Evolutionary conservation across 2,797 vertebrate genomes (phyloP).

Genomic region (Potorous gilbertii): DNA sequence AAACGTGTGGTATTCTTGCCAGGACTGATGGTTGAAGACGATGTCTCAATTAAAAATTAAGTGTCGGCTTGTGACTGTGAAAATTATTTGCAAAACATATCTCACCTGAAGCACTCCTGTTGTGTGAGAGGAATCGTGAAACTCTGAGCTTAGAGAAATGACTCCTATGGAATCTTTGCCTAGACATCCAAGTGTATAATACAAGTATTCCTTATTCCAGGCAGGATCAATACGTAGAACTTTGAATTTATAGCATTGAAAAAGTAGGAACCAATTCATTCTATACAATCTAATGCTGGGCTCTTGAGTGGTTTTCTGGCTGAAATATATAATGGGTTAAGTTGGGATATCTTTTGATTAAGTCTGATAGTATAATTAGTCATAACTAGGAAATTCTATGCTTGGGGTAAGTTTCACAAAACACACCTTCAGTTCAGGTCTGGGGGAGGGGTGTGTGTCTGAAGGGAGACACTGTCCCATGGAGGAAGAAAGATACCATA

Average conservation of each 20-base stretch:
- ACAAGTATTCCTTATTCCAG: neutral
- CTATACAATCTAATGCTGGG: neutral
- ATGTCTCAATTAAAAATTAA: conserved; percentile 22
- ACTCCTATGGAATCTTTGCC: neutral
- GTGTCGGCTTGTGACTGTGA: neutral
- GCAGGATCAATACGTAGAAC: neutral
- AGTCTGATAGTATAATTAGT: neutral
- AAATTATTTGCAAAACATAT: neutral
- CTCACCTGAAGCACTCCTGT: neutral
- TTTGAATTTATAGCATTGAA: neutral
- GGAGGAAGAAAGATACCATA: neutral
- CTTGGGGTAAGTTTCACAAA: neutral
- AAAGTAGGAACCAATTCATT: neutral
- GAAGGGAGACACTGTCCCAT: neutral
- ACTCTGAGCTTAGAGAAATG: neutral
- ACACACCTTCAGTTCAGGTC: neutral
- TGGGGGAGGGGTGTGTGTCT: no score
- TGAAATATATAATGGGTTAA: neutral
- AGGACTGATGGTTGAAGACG: conserved; percentile 1
- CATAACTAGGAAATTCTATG: neutral
- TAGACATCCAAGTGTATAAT: neutral
- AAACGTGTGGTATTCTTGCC: neutral
- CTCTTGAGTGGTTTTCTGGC: no score
- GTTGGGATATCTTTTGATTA: neutral
- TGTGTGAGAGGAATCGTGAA: neutral